A percentile compares a stretch with the other conserved stretches of the same genome.
These are phyloP conservation scores for Eulithis testata DNA, from an alignment of 2,888 invertebrate genomes.

Conservation along the genomic window DNA sequence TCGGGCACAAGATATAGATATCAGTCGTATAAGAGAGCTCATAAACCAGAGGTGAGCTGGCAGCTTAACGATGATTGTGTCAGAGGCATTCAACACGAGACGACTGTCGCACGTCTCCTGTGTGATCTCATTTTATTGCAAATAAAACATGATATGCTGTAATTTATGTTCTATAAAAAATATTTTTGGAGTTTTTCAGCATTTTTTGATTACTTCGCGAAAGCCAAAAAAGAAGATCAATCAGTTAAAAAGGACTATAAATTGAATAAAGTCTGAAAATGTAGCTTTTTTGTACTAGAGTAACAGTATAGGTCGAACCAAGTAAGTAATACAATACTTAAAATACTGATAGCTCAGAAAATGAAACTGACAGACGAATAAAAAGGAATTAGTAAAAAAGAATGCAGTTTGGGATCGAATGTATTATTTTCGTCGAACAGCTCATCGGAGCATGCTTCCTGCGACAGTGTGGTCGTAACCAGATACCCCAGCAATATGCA, in stretches of 20 bases:
- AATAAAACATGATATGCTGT: slow-evolving; percentile 56
- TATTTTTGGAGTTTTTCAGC: slow-evolving; percentile 22
- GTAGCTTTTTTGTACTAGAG: too few relatives aligned
- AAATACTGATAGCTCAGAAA: slow-evolving; percentile 42
- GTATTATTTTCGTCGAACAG: slow-evolving; percentile 78
- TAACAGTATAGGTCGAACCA: too few relatives aligned
- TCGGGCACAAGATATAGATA: slow-evolving; percentile 9
- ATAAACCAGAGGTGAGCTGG: slow-evolving; percentile 49
- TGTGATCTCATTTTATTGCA: slow-evolving; percentile 61
- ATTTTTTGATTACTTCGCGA: neutral
- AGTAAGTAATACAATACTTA: slow-evolving; percentile 51
- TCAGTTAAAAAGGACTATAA: too few relatives aligned
- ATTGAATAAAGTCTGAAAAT: too few relatives aligned
- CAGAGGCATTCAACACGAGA: slow-evolving; percentile 52
- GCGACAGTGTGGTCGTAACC: slow-evolving; percentile 82
- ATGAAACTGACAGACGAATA: slow-evolving; percentile 62
- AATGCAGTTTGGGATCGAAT: slow-evolving; percentile 64
- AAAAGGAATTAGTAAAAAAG: slow-evolving; percentile 67
- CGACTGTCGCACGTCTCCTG: slow-evolving; percentile 49
- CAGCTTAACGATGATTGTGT: slow-evolving; percentile 69
- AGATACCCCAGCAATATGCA: slow-evolving; percentile 80
- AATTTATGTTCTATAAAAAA: slow-evolving; percentile 53
- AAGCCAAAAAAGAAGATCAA: neutral
- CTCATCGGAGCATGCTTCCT: slow-evolving; percentile 80
- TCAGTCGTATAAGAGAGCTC: slow-evolving; percentile 28